These are phyloP conservation scores for Nesoenas mayeri DNA, from an alignment of 2,113 vertebrate species.

Conservation along the genomic window DNA sequence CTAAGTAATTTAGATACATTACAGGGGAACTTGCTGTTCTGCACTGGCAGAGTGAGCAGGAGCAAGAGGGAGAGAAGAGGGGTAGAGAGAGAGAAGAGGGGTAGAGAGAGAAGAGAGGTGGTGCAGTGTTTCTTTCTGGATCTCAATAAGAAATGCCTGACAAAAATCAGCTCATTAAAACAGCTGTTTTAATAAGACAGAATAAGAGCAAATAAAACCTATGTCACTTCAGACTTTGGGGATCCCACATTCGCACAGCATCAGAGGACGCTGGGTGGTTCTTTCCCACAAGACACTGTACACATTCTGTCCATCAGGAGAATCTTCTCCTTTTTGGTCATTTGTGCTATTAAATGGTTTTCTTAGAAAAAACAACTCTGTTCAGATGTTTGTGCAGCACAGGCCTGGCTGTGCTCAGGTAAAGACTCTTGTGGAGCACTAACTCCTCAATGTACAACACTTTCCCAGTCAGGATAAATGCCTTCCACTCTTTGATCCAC, in stretches of 20 bases:
- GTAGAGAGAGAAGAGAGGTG: background rate
- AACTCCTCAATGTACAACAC: background rate
- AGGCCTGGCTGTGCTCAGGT: rapidly evolving
- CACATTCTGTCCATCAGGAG: background rate
- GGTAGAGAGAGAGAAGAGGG: too few relatives aligned
- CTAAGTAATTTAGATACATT: background rate
- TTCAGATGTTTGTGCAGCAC: too few relatives aligned
- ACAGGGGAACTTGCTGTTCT: background rate
- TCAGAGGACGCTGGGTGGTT: background rate
- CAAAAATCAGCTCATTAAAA: background rate
- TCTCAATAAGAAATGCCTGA: background rate
- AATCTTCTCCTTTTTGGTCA: background rate
- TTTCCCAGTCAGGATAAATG: background rate
- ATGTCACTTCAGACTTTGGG: background rate
- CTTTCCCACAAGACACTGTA: rapidly evolving
- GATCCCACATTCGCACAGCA: background rate
- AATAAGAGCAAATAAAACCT: background rate
- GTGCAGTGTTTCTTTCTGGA: background rate
- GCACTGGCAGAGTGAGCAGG: background rate
- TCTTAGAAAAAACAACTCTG: background rate
- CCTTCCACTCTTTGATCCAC: background rate
- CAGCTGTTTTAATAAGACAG: background rate
- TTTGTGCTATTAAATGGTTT: background rate
- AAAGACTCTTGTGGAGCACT: background rate
- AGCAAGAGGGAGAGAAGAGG: background rate